Evolutionary conservation across 2,113 vertebrate species (phyloP).

Genomic region (Psittacula cyanocephala): DNA sequence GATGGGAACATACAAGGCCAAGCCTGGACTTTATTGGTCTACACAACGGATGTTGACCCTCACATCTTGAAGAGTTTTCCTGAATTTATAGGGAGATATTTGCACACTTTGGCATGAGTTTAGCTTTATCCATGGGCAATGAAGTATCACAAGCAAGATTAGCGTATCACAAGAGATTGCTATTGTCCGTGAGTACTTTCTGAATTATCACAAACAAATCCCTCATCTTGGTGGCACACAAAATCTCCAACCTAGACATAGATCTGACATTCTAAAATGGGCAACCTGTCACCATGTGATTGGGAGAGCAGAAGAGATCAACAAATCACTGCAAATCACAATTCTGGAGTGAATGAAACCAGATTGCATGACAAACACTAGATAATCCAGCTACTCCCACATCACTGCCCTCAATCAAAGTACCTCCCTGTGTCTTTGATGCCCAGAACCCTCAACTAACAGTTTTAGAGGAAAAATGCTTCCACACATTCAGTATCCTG

Average conservation of each 20-base stretch:
- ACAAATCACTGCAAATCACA: neutral
- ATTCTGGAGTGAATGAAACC: neutral
- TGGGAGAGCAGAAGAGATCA: neutral
- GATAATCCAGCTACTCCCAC: neutral
- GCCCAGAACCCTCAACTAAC: neutral
- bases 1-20: neutral
- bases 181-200: neutral
- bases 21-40: neutral
- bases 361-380: neutral
- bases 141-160: neutral
- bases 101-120: neutral
- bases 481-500: neutral
- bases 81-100: neutral
- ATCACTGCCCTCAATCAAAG: neutral
- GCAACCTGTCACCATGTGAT: neutral
- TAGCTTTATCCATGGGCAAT: fast-evolving
- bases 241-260: neutral
- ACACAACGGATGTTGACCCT: neutral
- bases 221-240: neutral
- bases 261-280: neutral
- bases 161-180: neutral
- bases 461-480: neutral
- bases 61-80: neutral
- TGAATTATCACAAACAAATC: neutral
- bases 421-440: neutral